phyloP scores from a whole-genome alignment of 2,113 vertebrate genomes.

The Zapornia atra region DNA sequence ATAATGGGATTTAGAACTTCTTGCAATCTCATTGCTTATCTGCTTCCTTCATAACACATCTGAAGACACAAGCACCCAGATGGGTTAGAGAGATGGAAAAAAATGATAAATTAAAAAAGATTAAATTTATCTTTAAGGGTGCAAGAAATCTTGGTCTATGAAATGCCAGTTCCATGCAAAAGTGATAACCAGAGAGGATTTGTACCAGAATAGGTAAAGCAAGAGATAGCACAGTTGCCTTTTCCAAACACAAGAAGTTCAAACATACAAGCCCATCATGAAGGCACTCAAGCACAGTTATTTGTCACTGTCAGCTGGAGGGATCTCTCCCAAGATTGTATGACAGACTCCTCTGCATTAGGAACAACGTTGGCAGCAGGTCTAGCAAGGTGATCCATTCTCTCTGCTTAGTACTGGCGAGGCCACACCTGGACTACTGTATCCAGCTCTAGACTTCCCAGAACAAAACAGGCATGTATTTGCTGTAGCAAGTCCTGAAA shows the following conservation, averaged over 20 bases:
- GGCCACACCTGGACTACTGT: fast-evolving
- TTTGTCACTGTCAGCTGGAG: background rate
- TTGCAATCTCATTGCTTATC: background rate
- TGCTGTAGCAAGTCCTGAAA: background rate
- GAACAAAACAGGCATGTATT: background rate
- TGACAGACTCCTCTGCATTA: background rate
- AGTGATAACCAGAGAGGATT: background rate
- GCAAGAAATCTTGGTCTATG: background rate
- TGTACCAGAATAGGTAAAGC: background rate
- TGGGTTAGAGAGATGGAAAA: background rate
- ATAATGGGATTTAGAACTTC: background rate
- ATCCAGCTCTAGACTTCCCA: background rate
- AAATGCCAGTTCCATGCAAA: background rate
- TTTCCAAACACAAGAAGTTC: background rate
- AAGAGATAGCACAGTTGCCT: background rate
- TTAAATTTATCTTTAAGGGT: background rate
- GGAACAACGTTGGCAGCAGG: background rate
- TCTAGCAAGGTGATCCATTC: background rate
- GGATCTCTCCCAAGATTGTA: background rate
- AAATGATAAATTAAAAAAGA: background rate
- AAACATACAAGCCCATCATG: background rate
- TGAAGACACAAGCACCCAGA: background rate
- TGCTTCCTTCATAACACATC: background rate
- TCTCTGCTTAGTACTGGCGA: background rate
- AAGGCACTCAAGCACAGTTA: background rate